These are phyloP conservation scores for Xanthorhoe designata DNA, from an alignment of 2,888 invertebrate genomes.

Conservation along the genomic window DNA sequence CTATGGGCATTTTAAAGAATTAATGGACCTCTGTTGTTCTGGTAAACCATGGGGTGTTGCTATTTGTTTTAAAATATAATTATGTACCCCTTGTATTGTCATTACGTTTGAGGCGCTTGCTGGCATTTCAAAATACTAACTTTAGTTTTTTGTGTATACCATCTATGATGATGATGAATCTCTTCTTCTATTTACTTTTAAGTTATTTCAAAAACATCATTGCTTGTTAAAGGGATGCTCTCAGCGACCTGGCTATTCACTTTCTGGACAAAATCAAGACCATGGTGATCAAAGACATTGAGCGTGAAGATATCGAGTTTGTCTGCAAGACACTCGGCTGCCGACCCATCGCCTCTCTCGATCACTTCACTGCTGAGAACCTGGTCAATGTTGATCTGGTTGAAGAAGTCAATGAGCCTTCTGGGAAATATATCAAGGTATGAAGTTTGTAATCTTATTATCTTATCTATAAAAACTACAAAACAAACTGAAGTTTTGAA, in stretches of 20 bases:
- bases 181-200: no score
- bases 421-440: slow-evolving; percentile 95
- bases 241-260: slow-evolving; percentile 98
- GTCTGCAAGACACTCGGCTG: slow-evolving; percentile 97
- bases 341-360: slow-evolving; percentile 98
- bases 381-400: slow-evolving; percentile 96
- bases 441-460: neutral
- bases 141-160: no score
- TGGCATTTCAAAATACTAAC: no score
- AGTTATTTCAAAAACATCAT: no score
- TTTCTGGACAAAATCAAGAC: slow-evolving; percentile 99
- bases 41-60: no score
- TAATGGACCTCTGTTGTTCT: no score
- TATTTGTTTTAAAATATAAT: no score
- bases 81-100: no score
- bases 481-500: neutral
- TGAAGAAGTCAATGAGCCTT: slow-evolving; percentile 96
- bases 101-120: no score
- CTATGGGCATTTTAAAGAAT: no score
- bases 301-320: slow-evolving; percentile 99
- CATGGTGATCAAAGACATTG: slow-evolving; percentile 98
- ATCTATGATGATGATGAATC: no score
- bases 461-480: neutral
- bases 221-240: slow-evolving; percentile 91
- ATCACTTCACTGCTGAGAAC: slow-evolving; percentile 97